phyloP scores from a whole-genome alignment of 1,140 invertebrate species.

The Hylyphantes graminicola region DNA sequence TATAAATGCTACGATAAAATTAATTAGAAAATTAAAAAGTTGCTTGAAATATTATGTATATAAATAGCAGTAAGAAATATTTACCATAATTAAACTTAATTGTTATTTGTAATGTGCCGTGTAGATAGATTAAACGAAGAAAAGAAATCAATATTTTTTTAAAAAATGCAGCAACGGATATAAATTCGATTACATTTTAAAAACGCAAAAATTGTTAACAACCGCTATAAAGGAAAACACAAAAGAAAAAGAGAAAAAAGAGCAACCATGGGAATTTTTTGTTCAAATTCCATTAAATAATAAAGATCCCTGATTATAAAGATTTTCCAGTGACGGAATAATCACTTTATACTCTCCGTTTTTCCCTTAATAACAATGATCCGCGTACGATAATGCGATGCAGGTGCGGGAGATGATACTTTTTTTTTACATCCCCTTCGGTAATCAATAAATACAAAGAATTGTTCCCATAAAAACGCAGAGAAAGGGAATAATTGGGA shows the following conservation, averaged over 20 bases:
- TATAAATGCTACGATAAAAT: too few species aligned
- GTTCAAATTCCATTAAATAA: not conserved
- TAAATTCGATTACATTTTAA: not conserved
- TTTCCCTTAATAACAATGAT: constrained; percentile 12
- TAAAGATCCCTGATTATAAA: constrained; percentile 2
- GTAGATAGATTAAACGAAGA: not conserved
- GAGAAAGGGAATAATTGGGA: constrained; percentile 4
- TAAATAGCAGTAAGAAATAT: too few species aligned
- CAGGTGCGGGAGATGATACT: not conserved
- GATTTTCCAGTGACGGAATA: constrained; percentile 12
- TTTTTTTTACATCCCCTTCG: not conserved
- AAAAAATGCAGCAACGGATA: not conserved
- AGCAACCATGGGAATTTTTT: not conserved
- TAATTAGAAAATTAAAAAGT: too few species aligned
- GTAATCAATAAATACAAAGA: constrained; percentile 27
- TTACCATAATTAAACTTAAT: too few species aligned
- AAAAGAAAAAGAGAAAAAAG: not conserved
- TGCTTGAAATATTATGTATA: too few species aligned
- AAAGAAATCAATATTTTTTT: not conserved
- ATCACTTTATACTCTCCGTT: constrained; percentile 1
- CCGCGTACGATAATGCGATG: constrained; percentile 7
- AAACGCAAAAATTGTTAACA: not conserved
- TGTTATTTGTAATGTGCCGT: not conserved
- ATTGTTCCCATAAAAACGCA: not conserved
- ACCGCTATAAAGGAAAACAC: not conserved